Conservation (phyloP, 2,113 vertebrate genomes). For the Asarcornis scutulata region DNA sequence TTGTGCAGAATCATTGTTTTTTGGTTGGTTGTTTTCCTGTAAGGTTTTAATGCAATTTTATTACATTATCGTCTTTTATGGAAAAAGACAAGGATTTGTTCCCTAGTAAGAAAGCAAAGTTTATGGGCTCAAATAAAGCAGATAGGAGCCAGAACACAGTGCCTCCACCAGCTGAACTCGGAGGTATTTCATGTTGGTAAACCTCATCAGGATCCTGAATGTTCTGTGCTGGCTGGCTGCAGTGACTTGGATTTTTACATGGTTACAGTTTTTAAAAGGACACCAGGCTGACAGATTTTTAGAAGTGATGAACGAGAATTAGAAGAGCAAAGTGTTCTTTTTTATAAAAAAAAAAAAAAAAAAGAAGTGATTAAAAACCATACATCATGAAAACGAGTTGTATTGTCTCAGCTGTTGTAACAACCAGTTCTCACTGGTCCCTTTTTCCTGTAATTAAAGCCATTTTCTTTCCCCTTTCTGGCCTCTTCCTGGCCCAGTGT, state of each 20-base stretch:
- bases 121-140: slow-evolving; percentile 24
- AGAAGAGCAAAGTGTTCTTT: neutral
- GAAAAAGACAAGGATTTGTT: slow-evolving; percentile 35
- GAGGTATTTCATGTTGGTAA: slow-evolving; percentile 24
- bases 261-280: neutral
- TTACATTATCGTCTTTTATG: slow-evolving; percentile 19
- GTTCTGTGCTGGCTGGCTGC: neutral
- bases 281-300: neutral
- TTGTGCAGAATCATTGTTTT: neutral
- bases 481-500: slow-evolving; percentile 45
- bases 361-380: neutral
- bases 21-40: neutral
- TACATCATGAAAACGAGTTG: neutral
- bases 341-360: too few species aligned
- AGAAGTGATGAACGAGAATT: neutral
- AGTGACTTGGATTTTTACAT: neutral
- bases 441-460: slow-evolving; percentile 65
- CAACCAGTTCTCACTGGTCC: slow-evolving; percentile 18
- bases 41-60: slow-evolving; percentile 19
- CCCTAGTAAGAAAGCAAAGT: slow-evolving; percentile 8
- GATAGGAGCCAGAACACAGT: neutral
- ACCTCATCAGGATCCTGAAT: neutral
- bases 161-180: neutral
- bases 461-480: slow-evolving; percentile 48
- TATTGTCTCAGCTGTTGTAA: slow-evolving; percentile 29